Evolutionary conservation across 2,888 invertebrate species (phyloP), one percentile per base, ranked within the genome.

Genomic region (Dendrolimus houi): DNA sequence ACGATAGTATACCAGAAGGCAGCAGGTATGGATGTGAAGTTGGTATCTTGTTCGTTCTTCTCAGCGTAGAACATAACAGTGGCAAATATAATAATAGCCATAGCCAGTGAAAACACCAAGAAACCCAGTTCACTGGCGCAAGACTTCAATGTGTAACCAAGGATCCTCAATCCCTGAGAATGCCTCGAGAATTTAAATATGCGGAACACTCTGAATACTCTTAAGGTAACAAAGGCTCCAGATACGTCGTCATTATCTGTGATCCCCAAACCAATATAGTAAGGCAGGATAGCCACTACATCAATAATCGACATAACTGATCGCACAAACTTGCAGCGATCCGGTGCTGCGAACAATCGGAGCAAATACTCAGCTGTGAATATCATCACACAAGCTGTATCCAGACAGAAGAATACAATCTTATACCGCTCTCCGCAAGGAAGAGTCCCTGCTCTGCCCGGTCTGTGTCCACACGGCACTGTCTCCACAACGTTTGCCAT

Each of bases 1-100:
- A 99, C 99, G 80, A 99, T 99, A 80, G 99, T 99, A 92, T 99
- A 99, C 99, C 99, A 99, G 91, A 99, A 99, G 69, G 99, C 99
- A 58, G 99, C 98, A 60, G 99, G 99, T 92, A 99, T 99, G 83
- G 98, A 99, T 64, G 98, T 99, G 93, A 99, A 99, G 87, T 97
- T 97, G 58, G 99, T 99, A 73, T 96, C 96, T 74, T 95, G 95
- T 67, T 98, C 99, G 85, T 99, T 99, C 92, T 99, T 99, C 93
- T 99, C 99, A 56, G 99, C 99, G 92, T 99, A 99, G 92, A 98
- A 99, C 99, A 99, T 99, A 72, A 99, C 98, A 53, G 99, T 99
- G 64, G 99, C 99, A 87, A 99, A 99, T 79, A 99, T 99, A 77
- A 99, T 99, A 86, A 99, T 99, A 75, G 99, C 99, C 99, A 99